Percentiles rank a stretch among this genome's conserved stretches.
phyloP scores from a whole-genome alignment of 92 coral and sea anemone genomes.

The Blastomussa wellsi region DNA sequence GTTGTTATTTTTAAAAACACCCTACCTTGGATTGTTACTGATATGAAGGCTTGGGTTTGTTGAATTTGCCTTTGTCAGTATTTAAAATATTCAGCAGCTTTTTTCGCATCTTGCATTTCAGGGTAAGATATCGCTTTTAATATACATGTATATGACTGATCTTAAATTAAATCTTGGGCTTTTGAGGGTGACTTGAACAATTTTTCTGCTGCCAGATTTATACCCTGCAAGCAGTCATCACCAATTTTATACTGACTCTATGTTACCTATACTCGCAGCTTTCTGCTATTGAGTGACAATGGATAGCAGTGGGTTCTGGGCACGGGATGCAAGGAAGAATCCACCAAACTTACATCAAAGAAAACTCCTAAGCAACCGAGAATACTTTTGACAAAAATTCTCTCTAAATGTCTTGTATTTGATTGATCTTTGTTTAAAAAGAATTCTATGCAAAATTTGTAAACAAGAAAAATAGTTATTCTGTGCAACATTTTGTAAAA shows the following conservation, averaged over 20 bases:
- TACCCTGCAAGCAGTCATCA: not conserved
- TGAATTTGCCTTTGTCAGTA: not conserved
- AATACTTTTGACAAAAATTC: not conserved
- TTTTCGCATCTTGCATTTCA: not conserved
- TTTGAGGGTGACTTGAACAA: not conserved
- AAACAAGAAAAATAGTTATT: not conserved
- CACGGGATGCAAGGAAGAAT: conserved; percentile 39
- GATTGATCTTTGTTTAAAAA: conserved; percentile 11
- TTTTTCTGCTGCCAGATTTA: not conserved
- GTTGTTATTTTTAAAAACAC: not conserved
- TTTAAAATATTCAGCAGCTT: not conserved
- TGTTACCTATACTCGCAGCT: conserved; percentile 69
- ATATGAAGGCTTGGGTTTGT: not conserved
- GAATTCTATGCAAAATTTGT: not conserved
- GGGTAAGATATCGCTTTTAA: not conserved
- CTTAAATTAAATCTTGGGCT: not conserved
- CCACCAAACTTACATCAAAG: conserved; percentile 34
- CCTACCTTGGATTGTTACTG: not conserved
- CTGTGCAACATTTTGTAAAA: conserved; percentile 7
- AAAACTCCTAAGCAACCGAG: conserved; percentile 3
- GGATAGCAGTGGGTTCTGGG: conserved; percentile 54
- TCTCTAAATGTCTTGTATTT: conserved; percentile 22
- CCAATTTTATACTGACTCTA: conserved; percentile 52
- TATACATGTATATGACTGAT: not conserved
- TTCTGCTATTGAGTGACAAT: conserved; percentile 45